phyloP scores from a whole-genome alignment of 2,888 invertebrate genomes.

The Cephus spinipes region DNA sequence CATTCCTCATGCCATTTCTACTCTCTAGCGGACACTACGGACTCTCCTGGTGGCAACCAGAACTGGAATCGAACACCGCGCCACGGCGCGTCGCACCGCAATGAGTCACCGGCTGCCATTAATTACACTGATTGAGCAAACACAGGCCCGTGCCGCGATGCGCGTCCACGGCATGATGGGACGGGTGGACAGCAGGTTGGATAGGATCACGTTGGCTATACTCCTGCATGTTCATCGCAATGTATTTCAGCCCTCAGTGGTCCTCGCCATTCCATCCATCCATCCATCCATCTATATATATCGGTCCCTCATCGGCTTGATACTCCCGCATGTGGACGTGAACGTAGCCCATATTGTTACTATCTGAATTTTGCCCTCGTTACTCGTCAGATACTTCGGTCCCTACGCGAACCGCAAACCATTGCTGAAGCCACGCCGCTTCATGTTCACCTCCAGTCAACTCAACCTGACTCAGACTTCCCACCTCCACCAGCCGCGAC shows the following conservation, averaged over 20 bases:
- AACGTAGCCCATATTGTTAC: neutral
- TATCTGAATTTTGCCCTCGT: neutral
- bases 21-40: constrained; percentile 5
- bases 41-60: constrained; percentile 8
- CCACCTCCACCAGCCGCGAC: neutral
- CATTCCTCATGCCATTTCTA: neutral
- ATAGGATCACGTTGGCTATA: neutral
- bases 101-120: constrained; percentile 32
- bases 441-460: neutral
- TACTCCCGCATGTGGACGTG: neutral
- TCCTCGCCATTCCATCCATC: neutral
- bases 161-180: constrained; percentile 18
- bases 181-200: constrained; percentile 12
- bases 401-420: neutral
- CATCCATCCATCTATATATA: neutral
- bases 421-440: neutral
- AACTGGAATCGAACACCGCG: constrained; percentile 25
- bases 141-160: constrained; percentile 21
- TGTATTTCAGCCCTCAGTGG: neutral
- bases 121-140: constrained; percentile 37
- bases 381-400: neutral
- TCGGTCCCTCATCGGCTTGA: neutral
- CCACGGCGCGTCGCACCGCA: constrained; percentile 19
- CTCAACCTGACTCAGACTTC: neutral
- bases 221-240: neutral